Evolutionary conservation across 53 echinoderm and acorn worm genomes (phyloP).

Genomic region (Patiria pectinifera): DNA sequence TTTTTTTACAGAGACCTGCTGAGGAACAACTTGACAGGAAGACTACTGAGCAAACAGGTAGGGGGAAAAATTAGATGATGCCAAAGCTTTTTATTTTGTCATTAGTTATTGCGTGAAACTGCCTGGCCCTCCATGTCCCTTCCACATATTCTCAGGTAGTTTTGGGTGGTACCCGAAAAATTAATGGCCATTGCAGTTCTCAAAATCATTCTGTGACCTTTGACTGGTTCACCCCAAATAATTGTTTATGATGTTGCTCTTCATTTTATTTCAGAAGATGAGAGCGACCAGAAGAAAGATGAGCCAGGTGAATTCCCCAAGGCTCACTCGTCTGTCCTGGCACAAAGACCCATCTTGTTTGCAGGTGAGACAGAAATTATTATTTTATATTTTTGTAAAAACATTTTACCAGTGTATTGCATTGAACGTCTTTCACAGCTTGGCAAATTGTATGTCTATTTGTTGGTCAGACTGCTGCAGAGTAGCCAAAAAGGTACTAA

Average conservation of each 20-base stretch:
- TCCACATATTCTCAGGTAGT: neutral
- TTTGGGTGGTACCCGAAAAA: neutral
- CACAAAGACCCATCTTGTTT: conserved; percentile 74
- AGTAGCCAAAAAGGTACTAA: too few species aligned
- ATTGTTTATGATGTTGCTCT: neutral
- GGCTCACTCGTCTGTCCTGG: conserved; percentile 65
- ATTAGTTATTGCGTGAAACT: neutral
- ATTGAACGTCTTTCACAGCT: too few species aligned
- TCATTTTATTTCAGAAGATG: conserved; percentile 13
- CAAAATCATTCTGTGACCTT: neutral
- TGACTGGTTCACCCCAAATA: neutral
- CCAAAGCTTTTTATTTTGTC: neutral
- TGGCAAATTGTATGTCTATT: too few species aligned
- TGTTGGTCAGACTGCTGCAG: too few species aligned
- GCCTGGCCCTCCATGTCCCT: too few species aligned
- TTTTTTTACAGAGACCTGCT: conserved; percentile 55
- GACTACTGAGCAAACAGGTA: conserved; percentile 46
- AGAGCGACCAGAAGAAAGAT: conserved; percentile 58
- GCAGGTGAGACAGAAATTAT: conserved; percentile 52
- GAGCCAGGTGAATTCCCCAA: conserved; percentile 88
- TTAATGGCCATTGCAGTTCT: neutral
- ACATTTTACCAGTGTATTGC: too few species aligned
- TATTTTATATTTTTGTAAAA: neutral
- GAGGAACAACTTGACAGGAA: conserved; percentile 72
- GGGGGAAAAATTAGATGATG: neutral